phyloP scores from a whole-genome alignment of 2,113 vertebrate species.

The Oxyura jamaicensis region DNA sequence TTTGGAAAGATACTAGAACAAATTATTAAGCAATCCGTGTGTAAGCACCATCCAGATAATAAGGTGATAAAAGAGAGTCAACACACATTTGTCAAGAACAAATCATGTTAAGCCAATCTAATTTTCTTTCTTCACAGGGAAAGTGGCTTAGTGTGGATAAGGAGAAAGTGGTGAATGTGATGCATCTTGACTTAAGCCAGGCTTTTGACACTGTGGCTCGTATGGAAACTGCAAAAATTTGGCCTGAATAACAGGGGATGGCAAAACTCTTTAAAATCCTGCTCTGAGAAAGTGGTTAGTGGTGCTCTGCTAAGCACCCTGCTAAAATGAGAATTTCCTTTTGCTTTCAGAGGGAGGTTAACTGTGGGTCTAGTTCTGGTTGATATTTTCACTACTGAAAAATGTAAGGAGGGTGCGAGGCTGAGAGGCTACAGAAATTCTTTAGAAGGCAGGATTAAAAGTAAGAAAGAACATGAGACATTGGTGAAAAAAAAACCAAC shows the following conservation, averaged over 20 bases:
- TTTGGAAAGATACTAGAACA: background rate
- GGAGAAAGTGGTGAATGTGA: background rate
- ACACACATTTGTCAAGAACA: slow-evolving; percentile 1
- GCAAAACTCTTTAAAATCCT: background rate
- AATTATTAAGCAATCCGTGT: background rate
- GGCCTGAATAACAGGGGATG: background rate
- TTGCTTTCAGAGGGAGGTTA: background rate
- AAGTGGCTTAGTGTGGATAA: slow-evolving; percentile 6
- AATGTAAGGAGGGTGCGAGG: background rate
- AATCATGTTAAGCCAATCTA: background rate
- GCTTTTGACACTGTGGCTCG: background rate
- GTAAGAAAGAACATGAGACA: background rate
- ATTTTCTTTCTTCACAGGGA: slow-evolving; percentile 35
- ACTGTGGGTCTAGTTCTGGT: background rate
- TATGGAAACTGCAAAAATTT: background rate
- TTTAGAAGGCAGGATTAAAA: background rate
- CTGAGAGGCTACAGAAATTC: background rate
- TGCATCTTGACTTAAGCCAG: background rate
- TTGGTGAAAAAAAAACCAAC: background rate
- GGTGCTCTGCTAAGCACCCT: background rate
- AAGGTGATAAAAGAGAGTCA: slow-evolving; percentile 44
- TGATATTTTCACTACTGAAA: background rate
- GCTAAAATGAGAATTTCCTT: background rate
- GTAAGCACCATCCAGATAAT: slow-evolving; percentile 28
- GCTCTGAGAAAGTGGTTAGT: background rate